Evolutionary conservation across 2,797 vertebrate genomes (phyloP).

Genomic region (Anomalospiza imberbis): DNA sequence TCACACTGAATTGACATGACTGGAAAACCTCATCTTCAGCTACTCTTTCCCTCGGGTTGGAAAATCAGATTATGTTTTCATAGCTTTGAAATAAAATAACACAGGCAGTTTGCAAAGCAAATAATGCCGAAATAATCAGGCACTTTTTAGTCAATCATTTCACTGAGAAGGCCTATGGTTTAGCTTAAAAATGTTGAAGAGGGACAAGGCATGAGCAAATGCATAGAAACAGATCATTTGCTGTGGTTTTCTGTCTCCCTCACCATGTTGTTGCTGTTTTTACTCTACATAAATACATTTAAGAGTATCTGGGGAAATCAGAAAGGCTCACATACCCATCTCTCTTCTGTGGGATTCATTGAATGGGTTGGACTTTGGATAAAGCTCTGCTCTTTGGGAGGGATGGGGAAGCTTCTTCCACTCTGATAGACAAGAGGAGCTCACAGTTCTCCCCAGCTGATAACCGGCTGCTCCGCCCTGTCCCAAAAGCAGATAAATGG

Average conservation of each 20-base stretch:
- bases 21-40: background rate
- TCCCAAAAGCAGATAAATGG: background rate
- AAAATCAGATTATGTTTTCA: slow-evolving; percentile 44
- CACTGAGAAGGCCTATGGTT: background rate
- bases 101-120: background rate
- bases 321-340: background rate
- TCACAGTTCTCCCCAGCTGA: background rate
- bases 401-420: background rate
- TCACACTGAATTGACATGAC: background rate
- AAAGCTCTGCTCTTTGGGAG: background rate
- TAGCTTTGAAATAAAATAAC: slow-evolving; percentile 37
- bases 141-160: slow-evolving; percentile 34
- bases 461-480: background rate
- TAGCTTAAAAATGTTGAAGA: background rate
- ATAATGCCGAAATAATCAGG: slow-evolving; percentile 35
- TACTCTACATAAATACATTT: background rate
- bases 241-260: background rate
- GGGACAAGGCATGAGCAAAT: background rate
- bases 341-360: background rate
- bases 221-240: slow-evolving; percentile 13
- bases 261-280: background rate
- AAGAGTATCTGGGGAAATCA: background rate
- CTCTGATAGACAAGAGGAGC: background rate
- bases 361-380: background rate
- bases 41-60: background rate